phyloP scores from a whole-genome alignment of 2,888 invertebrate genomes.

The Sarcophaga carnaria region DNA sequence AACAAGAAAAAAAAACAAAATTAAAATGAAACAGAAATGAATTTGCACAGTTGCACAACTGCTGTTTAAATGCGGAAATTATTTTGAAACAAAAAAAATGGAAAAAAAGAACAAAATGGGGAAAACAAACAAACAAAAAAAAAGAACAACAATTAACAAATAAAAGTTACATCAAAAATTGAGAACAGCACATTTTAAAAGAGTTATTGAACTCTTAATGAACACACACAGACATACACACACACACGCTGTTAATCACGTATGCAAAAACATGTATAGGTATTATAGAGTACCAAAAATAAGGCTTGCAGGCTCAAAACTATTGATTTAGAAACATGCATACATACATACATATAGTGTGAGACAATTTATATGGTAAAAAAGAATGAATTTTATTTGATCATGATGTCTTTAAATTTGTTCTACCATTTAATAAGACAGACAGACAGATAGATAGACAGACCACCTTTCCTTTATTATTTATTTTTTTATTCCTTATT shows the following conservation, averaged over 20 bases:
- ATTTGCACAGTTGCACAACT: slow-evolving; percentile 50
- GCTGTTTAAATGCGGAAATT: slow-evolving; percentile 65
- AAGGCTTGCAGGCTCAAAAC: too few species aligned
- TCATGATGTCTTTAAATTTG: too few species aligned
- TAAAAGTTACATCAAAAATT: slow-evolving; percentile 56
- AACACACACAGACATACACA: neutral
- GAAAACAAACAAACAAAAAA: neutral
- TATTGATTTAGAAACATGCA: too few species aligned
- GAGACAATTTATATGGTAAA: too few species aligned
- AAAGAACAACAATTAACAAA: neutral
- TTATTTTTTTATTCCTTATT: neutral
- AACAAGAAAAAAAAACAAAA: neutral
- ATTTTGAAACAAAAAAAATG: slow-evolving; percentile 1
- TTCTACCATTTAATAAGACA: too few species aligned
- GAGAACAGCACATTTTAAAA: slow-evolving; percentile 54
- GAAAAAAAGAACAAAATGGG: too few species aligned
- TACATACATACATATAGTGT: too few species aligned
- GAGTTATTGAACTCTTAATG: slow-evolving; percentile 57
- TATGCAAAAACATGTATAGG: too few species aligned
- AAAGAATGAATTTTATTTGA: too few species aligned
- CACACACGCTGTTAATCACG: neutral
- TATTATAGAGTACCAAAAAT: too few species aligned
- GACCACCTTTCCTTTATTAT: too few species aligned
- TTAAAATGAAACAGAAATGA: neutral
- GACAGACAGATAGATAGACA: too few species aligned